These are phyloP conservation scores for Drosophila ohnishii DNA, from an alignment of 1,140 invertebrate genomes.

Conservation along the genomic window DNA sequence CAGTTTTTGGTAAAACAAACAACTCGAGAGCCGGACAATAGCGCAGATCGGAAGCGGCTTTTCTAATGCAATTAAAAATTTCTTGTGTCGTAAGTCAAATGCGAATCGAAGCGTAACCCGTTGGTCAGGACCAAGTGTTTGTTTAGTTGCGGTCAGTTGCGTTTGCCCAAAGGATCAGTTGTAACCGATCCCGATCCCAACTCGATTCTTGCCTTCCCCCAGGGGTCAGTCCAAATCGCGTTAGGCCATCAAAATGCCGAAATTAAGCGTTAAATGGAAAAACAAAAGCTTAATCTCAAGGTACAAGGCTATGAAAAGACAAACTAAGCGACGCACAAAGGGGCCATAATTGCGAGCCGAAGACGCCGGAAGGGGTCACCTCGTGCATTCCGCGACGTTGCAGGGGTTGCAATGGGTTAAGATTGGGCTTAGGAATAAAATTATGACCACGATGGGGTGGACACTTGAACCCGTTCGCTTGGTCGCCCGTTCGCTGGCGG, in stretches of 20 bases:
- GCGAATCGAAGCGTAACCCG: constrained; percentile 63
- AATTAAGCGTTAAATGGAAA: constrained; percentile 81
- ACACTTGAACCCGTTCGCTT: constrained; percentile 55
- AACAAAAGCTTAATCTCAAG: constrained; percentile 79
- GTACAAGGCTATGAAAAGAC: constrained; percentile 76
- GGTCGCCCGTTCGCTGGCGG: not conserved
- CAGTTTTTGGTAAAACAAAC: constrained; percentile 63
- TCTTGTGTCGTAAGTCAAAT: constrained; percentile 64
- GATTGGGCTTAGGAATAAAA: not conserved
- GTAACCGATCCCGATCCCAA: constrained; percentile 57
- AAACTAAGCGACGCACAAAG: constrained; percentile 72
- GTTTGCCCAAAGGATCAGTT: constrained; percentile 49
- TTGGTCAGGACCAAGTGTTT: constrained; percentile 61
- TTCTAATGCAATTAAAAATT: constrained; percentile 76
- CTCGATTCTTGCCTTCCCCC: not conserved
- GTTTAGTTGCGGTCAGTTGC: constrained; percentile 78
- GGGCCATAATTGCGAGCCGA: constrained; percentile 67
- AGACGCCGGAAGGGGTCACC: constrained; percentile 47
- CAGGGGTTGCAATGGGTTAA: constrained; percentile 55
- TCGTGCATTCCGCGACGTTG: constrained; percentile 39
- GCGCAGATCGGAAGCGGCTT: constrained; percentile 11
- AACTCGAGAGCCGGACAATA: constrained; percentile 35
- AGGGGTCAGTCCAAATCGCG: constrained; percentile 70
- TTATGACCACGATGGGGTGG: constrained; percentile 53
- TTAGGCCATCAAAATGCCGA: constrained; percentile 76